Evolutionary conservation across 2,888 invertebrate species (phyloP), one percentile per base, ranked within the genome.

Genomic region (Pegoplata infirma): DNA sequence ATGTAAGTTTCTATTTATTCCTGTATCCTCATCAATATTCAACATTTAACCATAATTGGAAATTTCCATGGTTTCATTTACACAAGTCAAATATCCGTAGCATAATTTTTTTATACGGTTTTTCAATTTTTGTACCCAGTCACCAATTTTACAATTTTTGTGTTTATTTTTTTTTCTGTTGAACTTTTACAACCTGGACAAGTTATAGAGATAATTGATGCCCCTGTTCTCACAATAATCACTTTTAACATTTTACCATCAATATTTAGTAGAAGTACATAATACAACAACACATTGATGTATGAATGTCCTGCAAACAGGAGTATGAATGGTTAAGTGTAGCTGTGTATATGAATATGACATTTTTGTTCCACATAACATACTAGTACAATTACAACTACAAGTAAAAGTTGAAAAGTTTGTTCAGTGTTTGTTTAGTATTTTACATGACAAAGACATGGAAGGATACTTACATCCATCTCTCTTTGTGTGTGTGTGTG

Each of bases 181-280:
- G 44, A 53, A 25, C 58, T 56, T 17, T 36, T 21, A 55, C 36
- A 68, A 49, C 12, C 28, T 63, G 7, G 47, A 32, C 59, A 67
- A 71, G 61, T 79, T 63, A 51, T 40, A 66, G 5, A 25, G 71
- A 71, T 79, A 75, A 75, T 75, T 75, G 74, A 75, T 79, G 79
- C 56, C 68, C 47, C 75, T 47, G 66, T 28, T 44, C 51, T 66
- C 66, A 40, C 61, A 44, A 61, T 69, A 79, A 74, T 71, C 79
- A 79, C 66, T 66, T 61, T 56, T 61, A 61, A 53, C 25, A 53
- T 53, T 53, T 23, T 40, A 40, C 36, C 36, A 40, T 40, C 56
- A 49, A 44, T 64, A 56, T 63, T 75, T 17, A 72, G n/a, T n/a
- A n/a, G 8, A 5, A 63, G 53, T 12, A 23, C 40, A n/a, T n/a